Evolutionary conservation across 2,113 vertebrate species (phyloP).

Genomic region (Spea bombifrons): DNA sequence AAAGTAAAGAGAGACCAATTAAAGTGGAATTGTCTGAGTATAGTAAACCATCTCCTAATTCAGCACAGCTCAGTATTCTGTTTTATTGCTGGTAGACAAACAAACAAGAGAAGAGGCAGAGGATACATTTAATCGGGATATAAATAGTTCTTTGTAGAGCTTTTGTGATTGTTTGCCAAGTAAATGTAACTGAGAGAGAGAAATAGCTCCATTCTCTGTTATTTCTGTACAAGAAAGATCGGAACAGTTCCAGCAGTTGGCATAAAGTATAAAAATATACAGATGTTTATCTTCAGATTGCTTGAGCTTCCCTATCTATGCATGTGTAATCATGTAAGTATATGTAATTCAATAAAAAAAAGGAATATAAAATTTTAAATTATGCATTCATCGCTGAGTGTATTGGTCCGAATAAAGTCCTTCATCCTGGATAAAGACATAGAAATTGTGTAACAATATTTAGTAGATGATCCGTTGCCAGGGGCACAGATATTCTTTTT

Average conservation of each 20-base stretch:
- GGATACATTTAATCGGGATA: background rate
- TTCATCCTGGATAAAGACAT: too few species aligned
- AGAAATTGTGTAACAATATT: too few species aligned
- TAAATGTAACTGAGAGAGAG: background rate
- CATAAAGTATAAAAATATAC: background rate
- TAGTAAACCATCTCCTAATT: background rate
- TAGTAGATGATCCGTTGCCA: too few species aligned
- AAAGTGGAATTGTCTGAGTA: background rate
- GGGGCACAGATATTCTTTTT: too few species aligned
- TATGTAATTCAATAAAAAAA: too few species aligned
- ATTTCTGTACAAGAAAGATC: background rate
- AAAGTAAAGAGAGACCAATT: background rate
- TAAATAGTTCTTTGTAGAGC: background rate
- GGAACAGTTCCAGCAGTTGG: background rate
- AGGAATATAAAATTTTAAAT: too few species aligned
- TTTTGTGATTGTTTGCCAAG: background rate
- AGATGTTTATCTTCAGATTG: too few species aligned
- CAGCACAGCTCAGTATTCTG: background rate
- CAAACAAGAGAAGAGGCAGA: background rate
- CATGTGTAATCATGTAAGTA: too few species aligned
- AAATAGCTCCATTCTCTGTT: background rate
- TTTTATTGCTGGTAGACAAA: background rate
- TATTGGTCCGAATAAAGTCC: too few species aligned
- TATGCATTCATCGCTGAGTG: too few species aligned
- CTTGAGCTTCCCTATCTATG: too few species aligned